Evolutionary conservation across 2,797 vertebrate genomes (phyloP).

Genomic region (Pteronotus mesoamericanus): DNA sequence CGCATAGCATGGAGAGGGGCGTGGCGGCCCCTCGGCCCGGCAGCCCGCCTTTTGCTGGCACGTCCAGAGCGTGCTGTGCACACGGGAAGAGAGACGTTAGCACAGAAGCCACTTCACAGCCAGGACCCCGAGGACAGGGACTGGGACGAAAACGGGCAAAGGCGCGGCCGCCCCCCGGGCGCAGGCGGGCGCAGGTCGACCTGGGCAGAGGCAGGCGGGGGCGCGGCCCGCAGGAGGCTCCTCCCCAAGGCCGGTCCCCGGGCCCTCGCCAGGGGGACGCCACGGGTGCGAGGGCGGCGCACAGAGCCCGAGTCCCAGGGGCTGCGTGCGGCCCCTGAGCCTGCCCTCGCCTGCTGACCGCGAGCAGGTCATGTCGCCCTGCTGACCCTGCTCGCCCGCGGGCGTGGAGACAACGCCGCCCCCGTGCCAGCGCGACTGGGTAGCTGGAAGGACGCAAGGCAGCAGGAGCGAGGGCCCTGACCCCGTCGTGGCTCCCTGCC

Average conservation of each 20-base stretch:
- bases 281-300: accelerated
- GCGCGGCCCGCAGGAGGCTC: neutral
- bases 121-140: neutral
- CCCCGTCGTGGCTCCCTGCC: neutral
- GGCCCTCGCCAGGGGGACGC: neutral
- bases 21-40: neutral
- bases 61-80: too few relatives aligned
- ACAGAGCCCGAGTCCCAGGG: neutral
- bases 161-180: accelerated
- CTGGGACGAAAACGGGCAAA: neutral
- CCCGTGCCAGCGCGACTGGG: accelerated
- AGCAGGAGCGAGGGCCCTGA: neutral
- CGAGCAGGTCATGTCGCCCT: accelerated
- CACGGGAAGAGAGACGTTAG: neutral
- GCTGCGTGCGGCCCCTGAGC: accelerated
- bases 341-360: neutral
- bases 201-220: accelerated
- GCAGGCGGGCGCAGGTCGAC: too few relatives aligned
- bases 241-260: accelerated
- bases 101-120: accelerated
- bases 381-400: neutral
- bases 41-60: too few relatives aligned
- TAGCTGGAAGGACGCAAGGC: neutral
- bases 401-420: neutral
- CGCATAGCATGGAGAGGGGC: neutral